Evolutionary conservation across 64 coral and sea anemone species (phyloP).

Genomic region (Stichodactyla helianthus): DNA sequence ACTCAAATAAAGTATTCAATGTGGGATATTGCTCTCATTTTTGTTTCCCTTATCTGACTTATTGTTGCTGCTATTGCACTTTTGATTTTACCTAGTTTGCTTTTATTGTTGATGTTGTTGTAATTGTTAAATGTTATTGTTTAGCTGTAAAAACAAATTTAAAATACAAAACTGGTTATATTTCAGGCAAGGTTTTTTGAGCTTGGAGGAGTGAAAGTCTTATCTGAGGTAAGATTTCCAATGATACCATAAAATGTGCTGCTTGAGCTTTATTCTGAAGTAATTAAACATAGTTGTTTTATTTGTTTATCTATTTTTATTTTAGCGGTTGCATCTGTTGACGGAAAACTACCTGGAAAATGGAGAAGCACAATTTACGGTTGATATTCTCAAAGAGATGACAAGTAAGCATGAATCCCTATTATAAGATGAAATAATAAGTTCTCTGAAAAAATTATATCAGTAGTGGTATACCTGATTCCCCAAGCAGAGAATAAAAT

Average conservation of each 20-base stretch:
- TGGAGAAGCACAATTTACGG: slow-evolving; percentile 87
- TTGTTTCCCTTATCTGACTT: no score
- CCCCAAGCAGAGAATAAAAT: no score
- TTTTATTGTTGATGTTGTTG: no score
- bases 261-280: no score
- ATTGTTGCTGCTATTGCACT: no score
- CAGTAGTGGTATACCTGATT: no score
- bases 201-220: slow-evolving; percentile 96
- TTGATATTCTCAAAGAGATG: slow-evolving; percentile 98
- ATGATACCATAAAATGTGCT: background rate
- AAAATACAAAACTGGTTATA: background rate
- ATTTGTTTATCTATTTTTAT: background rate
- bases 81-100: no score
- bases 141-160: no score
- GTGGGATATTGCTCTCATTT: no score
- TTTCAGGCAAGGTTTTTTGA: slow-evolving; percentile 80
- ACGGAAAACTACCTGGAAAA: slow-evolving; percentile 97
- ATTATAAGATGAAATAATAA: background rate
- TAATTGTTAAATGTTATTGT: no score
- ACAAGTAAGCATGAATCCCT: slow-evolving; percentile 62
- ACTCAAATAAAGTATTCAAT: no score
- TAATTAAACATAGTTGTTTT: background rate
- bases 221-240: slow-evolving; percentile 69
- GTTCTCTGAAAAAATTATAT: no score
- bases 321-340: slow-evolving; percentile 72